Conservation (phyloP, 2,113 vertebrate genomes). For the Rhea pennata region DNA sequence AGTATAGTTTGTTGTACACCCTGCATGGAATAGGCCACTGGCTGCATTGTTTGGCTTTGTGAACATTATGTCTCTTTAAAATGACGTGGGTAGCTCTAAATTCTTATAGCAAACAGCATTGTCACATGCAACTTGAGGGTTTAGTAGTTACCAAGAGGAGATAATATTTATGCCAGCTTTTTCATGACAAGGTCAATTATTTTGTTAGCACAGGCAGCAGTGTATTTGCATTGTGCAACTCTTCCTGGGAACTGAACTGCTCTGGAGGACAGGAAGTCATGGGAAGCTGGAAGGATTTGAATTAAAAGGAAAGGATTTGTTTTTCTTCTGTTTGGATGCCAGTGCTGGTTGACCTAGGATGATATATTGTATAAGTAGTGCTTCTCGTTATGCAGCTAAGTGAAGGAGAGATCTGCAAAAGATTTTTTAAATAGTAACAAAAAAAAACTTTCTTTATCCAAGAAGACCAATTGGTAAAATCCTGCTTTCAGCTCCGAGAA, state of each 20-base stretch:
- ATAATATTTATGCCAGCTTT: conserved; percentile 29
- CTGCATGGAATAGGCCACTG: not conserved
- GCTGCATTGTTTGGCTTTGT: not conserved
- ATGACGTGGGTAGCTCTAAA: not conserved
- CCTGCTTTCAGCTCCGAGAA: not conserved
- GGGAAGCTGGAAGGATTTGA: conserved; percentile 37
- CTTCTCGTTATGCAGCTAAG: not conserved
- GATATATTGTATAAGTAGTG: not conserved
- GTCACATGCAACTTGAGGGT: not conserved
- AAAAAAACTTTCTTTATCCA: not conserved
- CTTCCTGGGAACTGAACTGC: conserved; percentile 59
- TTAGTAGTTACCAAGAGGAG: conserved; percentile 8
- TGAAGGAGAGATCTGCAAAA: not conserved
- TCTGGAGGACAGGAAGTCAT: conserved; percentile 45
- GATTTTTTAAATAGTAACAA: not conserved
- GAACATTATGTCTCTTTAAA: conserved; percentile 7
- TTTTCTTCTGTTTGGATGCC: conserved; percentile 8
- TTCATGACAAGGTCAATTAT: conserved; percentile 25
- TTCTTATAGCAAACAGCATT: not conserved
- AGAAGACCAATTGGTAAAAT: not conserved
- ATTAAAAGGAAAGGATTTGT: conserved; percentile 45
- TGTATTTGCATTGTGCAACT: conserved; percentile 47
- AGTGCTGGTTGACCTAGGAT: not conserved
- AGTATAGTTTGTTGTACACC: not conserved
- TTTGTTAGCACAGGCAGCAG: conserved; percentile 46